A percentile compares a stretch with the other conserved stretches of the same genome.
Conservation (phyloP, 2,888 invertebrate species). For the Sthenelais limicola region DNA sequence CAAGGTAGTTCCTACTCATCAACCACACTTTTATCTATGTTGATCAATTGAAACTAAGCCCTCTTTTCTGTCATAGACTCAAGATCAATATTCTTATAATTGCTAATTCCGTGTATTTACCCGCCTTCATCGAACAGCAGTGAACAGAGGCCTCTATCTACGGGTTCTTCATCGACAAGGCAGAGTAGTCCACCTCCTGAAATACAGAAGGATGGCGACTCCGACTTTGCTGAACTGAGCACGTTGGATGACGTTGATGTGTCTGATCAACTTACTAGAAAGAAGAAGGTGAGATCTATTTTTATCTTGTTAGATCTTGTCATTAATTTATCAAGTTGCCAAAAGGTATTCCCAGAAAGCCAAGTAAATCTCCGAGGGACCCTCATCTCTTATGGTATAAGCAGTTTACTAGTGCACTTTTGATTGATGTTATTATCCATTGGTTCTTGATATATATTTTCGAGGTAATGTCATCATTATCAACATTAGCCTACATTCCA, state of each 20-base stretch:
- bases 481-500: too few species aligned
- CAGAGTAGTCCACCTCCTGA: constrained; percentile 52
- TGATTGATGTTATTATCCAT: too few species aligned
- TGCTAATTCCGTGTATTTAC: not conserved
- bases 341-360: too few species aligned
- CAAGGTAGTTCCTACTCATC: not conserved
- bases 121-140: constrained; percentile 2
- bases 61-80: not conserved
- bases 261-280: constrained; percentile 83
- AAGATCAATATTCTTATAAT: not conserved
- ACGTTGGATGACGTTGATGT: constrained; percentile 86
- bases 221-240: constrained; percentile 64
- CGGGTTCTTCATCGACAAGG: constrained; percentile 21
- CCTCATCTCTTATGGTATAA: too few species aligned
- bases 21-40: not conserved
- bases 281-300: constrained; percentile 80
- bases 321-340: too few species aligned
- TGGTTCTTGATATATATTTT: too few species aligned
- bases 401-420: too few species aligned
- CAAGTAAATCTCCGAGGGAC: too few species aligned
- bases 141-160: constrained; percentile 23
- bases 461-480: too few species aligned
- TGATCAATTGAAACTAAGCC: not conserved
- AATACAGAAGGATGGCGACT: constrained; percentile 64
- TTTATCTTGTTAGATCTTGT: too few species aligned